phyloP scores from a whole-genome alignment of 2,797 vertebrate genomes.

The Acipenser ruthenus region DNA sequence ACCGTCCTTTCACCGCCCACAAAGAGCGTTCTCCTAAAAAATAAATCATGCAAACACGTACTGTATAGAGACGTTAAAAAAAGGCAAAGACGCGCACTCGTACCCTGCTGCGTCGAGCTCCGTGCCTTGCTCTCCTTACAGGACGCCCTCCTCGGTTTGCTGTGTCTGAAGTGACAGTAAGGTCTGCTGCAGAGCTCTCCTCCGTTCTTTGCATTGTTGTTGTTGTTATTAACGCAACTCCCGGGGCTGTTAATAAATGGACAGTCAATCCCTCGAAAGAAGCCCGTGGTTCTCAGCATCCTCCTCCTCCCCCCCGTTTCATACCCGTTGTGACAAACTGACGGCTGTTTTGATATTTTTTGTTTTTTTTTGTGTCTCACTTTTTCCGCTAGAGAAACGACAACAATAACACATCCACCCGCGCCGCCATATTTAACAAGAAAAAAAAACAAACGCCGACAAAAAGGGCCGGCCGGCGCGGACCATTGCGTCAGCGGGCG shows the following conservation, averaged over 20 bases:
- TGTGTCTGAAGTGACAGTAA: constrained; percentile 92
- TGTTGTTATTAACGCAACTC: neutral
- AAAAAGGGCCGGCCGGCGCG: constrained; percentile 21
- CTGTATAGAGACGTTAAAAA: too few relatives aligned
- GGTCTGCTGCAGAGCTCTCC: constrained; percentile 75
- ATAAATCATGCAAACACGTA: neutral
- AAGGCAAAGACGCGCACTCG: too few relatives aligned
- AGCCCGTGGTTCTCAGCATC: constrained; percentile 88
- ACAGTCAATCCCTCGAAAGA: constrained; percentile 91
- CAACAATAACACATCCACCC: constrained; percentile 59
- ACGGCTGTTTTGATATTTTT: neutral
- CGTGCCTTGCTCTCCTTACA: constrained; percentile 22
- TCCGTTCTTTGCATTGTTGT: constrained; percentile 39
- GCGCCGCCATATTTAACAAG: constrained; percentile 57
- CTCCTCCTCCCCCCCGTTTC: constrained; percentile 41
- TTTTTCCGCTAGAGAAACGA: constrained; percentile 16
- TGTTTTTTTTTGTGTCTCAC: neutral
- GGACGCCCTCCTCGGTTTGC: constrained; percentile 52
- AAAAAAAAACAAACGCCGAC: constrained; percentile 32
- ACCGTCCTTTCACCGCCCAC: neutral
- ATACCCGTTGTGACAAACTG: constrained; percentile 39
- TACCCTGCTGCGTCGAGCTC: too few relatives aligned
- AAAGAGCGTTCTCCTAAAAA: constrained; percentile 9
- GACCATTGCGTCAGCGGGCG: too few relatives aligned
- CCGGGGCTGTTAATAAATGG: constrained; percentile 57